These are phyloP conservation scores for Drosophila ustulata DNA, from an alignment of 2,888 invertebrate species.

Conservation along the genomic window DNA sequence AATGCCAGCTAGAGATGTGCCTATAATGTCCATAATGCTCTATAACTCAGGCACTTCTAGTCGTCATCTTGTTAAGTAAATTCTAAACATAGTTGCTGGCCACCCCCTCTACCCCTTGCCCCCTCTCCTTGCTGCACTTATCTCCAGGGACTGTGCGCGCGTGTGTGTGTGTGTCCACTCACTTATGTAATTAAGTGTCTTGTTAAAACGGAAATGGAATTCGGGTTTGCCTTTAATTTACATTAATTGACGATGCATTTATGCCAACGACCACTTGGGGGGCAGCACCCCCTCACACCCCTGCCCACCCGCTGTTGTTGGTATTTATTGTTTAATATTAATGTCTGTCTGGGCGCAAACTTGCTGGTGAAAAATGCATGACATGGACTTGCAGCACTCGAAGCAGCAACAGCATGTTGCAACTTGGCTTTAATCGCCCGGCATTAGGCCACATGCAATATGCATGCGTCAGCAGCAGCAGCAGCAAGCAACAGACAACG, in stretches of 20 bases:
- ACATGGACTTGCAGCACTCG: conserved; percentile 34
- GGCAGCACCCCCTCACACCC: neutral
- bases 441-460: conserved; percentile 63
- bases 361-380: conserved; percentile 54
- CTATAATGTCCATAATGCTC: conserved; percentile 57
- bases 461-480: conserved; percentile 40
- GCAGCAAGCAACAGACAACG: conserved; percentile 16
- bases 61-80: conserved; percentile 58
- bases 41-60: conserved; percentile 42
- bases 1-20: conserved; percentile 61
- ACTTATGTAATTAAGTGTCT: conserved; percentile 78
- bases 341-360: conserved; percentile 33
- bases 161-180: conserved; percentile 56
- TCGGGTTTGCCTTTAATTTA: conserved; percentile 78
- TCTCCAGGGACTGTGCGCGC: neutral
- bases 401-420: conserved; percentile 23
- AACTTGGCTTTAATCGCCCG: conserved; percentile 58
- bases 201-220: conserved; percentile 77
- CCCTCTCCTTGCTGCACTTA: neutral
- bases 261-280: conserved; percentile 56
- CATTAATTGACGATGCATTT: conserved; percentile 76
- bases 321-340: conserved; percentile 61
- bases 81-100: conserved; percentile 57
- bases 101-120: neutral
- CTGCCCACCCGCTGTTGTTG: conserved; percentile 26